Conservation (phyloP, 2,888 invertebrate species). For the Lepidochitona cinerea region DNA sequence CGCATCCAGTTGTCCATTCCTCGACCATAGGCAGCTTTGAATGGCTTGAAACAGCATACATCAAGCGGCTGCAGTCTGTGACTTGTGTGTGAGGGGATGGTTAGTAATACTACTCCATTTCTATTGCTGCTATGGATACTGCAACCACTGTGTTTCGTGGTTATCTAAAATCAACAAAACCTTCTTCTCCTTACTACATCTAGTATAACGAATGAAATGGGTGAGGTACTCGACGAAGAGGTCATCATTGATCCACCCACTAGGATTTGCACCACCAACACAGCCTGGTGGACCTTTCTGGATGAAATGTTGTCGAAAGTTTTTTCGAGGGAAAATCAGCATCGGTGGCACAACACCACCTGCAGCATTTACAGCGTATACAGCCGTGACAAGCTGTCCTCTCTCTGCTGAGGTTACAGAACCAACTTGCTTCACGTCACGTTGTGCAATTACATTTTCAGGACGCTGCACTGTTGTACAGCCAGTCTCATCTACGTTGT, state of each 20-base stretch:
- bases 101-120: conserved; percentile 30
- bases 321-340: conserved; percentile 18
- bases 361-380: conserved; percentile 16
- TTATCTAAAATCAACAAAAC: conserved; percentile 22
- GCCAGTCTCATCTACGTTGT: conserved; percentile 13
- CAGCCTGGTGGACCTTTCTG: conserved; percentile 11
- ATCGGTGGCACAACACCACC: conserved; percentile 28
- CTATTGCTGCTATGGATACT: conserved; percentile 4
- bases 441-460: not conserved
- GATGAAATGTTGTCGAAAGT: conserved; percentile 20
- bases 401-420: conserved; percentile 16
- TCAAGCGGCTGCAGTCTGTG: conserved; percentile 31
- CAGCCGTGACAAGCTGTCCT: conserved; percentile 20
- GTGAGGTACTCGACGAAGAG: conserved; percentile 10
- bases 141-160: conserved; percentile 23
- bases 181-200: no score
- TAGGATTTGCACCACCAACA: conserved; percentile 9
- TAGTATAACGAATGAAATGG: conserved; percentile 15
- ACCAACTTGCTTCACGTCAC: conserved; percentile 11
- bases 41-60: conserved; percentile 8
- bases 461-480: conserved; percentile 9
- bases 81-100: conserved; percentile 29
- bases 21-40: conserved; percentile 56
- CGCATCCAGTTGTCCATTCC: conserved; percentile 43
- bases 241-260: conserved; percentile 19